Evolutionary conservation across 1,140 invertebrate species (phyloP), one percentile per base, ranked within the genome.

Genomic region (Maniola jurtina): DNA sequence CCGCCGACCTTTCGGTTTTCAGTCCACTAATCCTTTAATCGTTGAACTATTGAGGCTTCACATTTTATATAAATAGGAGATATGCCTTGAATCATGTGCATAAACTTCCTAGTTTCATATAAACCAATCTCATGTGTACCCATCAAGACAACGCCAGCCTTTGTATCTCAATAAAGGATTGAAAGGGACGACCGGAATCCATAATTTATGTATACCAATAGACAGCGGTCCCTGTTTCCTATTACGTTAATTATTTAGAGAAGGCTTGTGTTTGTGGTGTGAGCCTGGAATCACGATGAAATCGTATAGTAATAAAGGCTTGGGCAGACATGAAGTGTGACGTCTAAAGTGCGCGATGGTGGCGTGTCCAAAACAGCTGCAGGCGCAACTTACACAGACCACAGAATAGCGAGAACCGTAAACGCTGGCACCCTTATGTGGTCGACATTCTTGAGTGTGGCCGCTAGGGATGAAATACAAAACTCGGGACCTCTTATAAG

Each of bases 121-220:
- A 45, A 45, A 45, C 9, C 42, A 45, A 45, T 45, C 42, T 45
- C 11, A 13, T 45, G 42, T 45, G 42, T 45, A 11, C 40, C 40
- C 40, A 42, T 11, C 40, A 42, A 42, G 40, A 42, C 40, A 42
- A 42, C 40, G 42, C 13, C 42, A 5, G 42, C 42, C 42, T n/a
- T 45, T 13, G 42, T 45, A 45, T 45, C 42, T 6, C 42, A 45
- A 45, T 45, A 52, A 52, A 52, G 48, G 14, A 52, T 52, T 52
- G 48, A 33, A 52, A 52, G 48, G 48, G 48, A 52, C 48, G 48
- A 52, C 42, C 42, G 42, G 13, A n/a, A 52, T 52, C 48, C 48
- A 52, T 52, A 25, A 52, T 52, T 52, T 25, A 52, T 52, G 48
- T 52, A n/a, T 11, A 52, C 48, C 48, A 52, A 52, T 52, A 52